Evolutionary conservation across 2,113 vertebrate genomes (phyloP).

Genomic region (Rattus norvegicus): DNA sequence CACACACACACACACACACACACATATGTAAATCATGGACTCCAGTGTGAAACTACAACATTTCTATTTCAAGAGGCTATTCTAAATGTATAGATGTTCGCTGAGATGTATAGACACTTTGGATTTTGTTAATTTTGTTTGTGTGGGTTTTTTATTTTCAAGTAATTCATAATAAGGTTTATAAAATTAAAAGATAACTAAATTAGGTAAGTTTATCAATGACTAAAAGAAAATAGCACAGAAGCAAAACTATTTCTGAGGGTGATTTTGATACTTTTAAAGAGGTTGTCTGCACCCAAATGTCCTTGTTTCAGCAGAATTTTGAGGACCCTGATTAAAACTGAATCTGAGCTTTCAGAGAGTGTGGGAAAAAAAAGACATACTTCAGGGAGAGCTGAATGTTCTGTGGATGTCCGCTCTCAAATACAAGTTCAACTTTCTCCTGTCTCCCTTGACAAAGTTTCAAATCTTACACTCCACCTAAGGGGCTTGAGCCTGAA

Average conservation of each 20-base stretch:
- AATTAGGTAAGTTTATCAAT: not conserved
- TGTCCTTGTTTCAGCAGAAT: not conserved
- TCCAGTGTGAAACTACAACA: not conserved
- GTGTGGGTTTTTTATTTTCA: not conserved
- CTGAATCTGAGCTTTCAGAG: not conserved
- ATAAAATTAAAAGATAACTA: not conserved
- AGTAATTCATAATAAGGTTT: not conserved
- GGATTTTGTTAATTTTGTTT: not conserved
- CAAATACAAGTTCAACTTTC: not conserved
- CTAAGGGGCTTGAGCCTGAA: not conserved
- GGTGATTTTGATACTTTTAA: not conserved
- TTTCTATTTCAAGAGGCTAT: not conserved
- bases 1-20: not conserved
- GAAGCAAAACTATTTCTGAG: not conserved
- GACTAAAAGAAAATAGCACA: not conserved
- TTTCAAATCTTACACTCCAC: not conserved
- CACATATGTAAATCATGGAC: not conserved
- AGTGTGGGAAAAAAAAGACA: not conserved
- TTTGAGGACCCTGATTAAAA: not conserved
- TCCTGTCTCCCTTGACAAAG: not conserved
- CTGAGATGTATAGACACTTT: not conserved
- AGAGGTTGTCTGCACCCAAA: not conserved
- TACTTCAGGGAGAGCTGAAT: not conserved
- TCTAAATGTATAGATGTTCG: not conserved
- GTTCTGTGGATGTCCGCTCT: not conserved